Base-by-base conservation (phyloP, 2,888 invertebrate genomes). In the Lepidochitona cinerea region DNA sequence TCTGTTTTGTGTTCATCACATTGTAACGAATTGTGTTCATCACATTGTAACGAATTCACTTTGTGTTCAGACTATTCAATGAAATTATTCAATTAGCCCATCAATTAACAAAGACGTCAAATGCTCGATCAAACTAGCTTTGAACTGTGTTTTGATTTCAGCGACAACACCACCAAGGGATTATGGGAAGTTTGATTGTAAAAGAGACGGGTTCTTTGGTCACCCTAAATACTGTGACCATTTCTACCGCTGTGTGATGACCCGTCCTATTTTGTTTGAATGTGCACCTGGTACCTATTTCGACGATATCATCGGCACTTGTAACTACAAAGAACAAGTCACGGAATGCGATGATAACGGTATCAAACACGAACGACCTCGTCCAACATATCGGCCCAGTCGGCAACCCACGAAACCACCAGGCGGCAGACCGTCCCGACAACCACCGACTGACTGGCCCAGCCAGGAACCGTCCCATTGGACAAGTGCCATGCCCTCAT, bases 141-240 rank as follows among this genome's bases (percentile, higher is more conserved):
- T n/a, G n/a, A n/a, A n/a, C n/a, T n/a, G n/a, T n/a, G n/a, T n/a
- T 41, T 41, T 41, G 9, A 18, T 41, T 18, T 12, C 18, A 41
- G 41, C 9, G 9, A 59, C 59, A 14, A 59, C 59, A 32, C 59
- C 59, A 14, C 23, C 4, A 4, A 59, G 59, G 32, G 59, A 59
- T 26, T 59, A 59, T 26, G 59, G 59, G 59, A 59, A 59, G 32
- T 59, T 29, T 29, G 14, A 7, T 32, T 59, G 59, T 26, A 29
- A 59, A 32, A 59, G 59, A 4, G 59, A 59, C 29, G 59, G 59
- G 1, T 59, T 29, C 26, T 59, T 59, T 26, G 59, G 59, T 9
- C 59, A 83, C 41, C 83, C 83, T 0, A 80, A 79, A 12, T 82
- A 83, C 70, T 83, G 83, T 68, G 83, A 82, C 53, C 82, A 83